Base-by-base conservation (phyloP, 2,113 vertebrate genomes). In the Polyodon spathula region DNA sequence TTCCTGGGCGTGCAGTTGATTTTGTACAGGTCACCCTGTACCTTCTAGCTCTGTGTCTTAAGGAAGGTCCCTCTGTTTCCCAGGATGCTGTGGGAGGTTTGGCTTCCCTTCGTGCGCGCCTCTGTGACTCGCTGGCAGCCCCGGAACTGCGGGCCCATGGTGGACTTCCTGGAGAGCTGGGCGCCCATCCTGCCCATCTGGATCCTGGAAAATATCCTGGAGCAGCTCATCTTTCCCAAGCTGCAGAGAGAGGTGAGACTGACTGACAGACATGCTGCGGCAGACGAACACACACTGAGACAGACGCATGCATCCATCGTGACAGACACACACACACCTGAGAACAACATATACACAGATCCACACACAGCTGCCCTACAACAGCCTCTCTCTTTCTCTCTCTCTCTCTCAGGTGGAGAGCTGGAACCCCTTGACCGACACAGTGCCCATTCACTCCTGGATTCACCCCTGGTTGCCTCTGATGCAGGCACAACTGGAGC, bases 391-490 rank as follows among this genome's bases (percentile, higher is more conserved):
- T 44, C 12, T 44, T n/a, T n/a, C n/a, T 58, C 11, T 4, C 37
- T 5, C 3, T 46, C 53, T 63, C 63, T 9, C 9, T 53, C 57
- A 98, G 96, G 96, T 97, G 40, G 96, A 99, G 46, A 93, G 8
- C 81, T 99, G 96, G 96, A 98, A 98, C 64, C 96, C 96, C 0
- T 75, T 99, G 75, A 98, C 95, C 0, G 96, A 99, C 82, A 99
- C 95, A 0, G 95, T 99, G 12, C 96, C 96, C 0, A 99, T 99
- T 75, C 95, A 99, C 71, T 97, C 95, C 0, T 99, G 96, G 95
- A 87, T 97, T 67, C 95, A 99, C 51, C 96, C 95, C 0, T 99
- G 96, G 96, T 85, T 99, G 2, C 96, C 92, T 1, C 79, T 97
- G 54, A 93, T 97, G 81, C 94, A 91, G 66, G 77, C 86, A 0